Base-by-base conservation (phyloP, 2,113 vertebrate genomes). In the Apodemus speciosus region DNA sequence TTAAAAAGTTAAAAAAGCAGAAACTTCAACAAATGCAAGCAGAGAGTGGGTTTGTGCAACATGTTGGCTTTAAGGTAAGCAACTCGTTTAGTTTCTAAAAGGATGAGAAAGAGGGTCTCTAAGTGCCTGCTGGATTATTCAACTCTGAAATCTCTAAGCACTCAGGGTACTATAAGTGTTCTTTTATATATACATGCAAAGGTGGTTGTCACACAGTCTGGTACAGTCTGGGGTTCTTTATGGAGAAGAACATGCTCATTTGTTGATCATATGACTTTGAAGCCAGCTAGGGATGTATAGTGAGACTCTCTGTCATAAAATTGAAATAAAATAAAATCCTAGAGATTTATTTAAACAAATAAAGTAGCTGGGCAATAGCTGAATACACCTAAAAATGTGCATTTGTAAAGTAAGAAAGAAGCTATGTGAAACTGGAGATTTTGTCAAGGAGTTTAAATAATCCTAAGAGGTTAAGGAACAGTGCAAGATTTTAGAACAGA, bases 1-100 rank as follows among this genome's bases (percentile, higher is more conserved):
- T 99, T 95, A 99, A 99, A 98, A 99, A 99, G 83, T 94, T 99
- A 96, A 99, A 99, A 98, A 99, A 99, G 94, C 99, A 98, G 96
- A 99, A 99, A 76, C 98, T 99, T 60, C 99, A 99, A 93, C 99
- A 99, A 96, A 98, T 99, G 97, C 99, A 99, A 85, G 98, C 99
- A 60, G 99, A 99, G 96, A 99, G 98, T 96, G 97, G 97, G 5
- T 98, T 98, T 96, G 97, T 98, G 35, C 99, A 98, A 93, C 99
- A 99, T 6, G 49, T 99, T 25, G 99, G 99, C 93, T 99, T 98
- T 97, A 99, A 99, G 99, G 99, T 99, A 96, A 51, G 35, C 40
- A 60, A 95, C 94, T 84, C 11, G 21, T 81, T 90, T 85, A n/a
- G 15, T 46, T 81, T 90, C 83, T 86, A 11, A 89, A 92, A 92